A percentile compares a stretch with the other conserved stretches of the same genome.
These are phyloP conservation scores for Falco peregrinus DNA, from an alignment of 2,797 vertebrate genomes.

Conservation along the genomic window DNA sequence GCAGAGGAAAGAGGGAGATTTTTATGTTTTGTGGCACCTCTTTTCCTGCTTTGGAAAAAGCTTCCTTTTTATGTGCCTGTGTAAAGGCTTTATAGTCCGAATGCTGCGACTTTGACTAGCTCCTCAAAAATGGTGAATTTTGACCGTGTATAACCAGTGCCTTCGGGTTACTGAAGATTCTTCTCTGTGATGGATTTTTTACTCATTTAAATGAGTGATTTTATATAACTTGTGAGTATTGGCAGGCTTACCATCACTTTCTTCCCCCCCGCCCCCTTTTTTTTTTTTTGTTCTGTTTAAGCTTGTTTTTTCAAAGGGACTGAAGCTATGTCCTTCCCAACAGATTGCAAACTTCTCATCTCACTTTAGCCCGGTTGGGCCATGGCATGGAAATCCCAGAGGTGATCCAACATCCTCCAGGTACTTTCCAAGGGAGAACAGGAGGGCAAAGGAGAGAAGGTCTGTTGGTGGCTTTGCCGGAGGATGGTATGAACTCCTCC, in stretches of 20 bases:
- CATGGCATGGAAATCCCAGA: background rate
- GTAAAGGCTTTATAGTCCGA: background rate
- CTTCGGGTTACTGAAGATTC: background rate
- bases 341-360: background rate
- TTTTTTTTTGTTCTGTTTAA: background rate
- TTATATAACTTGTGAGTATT: slow-evolving; percentile 7
- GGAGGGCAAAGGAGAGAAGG: background rate
- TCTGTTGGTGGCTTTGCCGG: background rate
- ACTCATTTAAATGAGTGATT: slow-evolving; percentile 26
- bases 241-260: background rate
- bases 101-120: background rate
- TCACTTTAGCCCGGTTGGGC: background rate
- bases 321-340: background rate
- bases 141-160: background rate
- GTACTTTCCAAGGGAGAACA: background rate
- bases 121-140: slow-evolving; percentile 28
- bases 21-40: background rate
- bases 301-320: background rate
- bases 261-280: background rate
- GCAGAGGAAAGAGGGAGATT: background rate
- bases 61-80: background rate
- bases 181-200: background rate
- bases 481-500: background rate
- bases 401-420: background rate
- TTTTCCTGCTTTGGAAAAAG: background rate